These are phyloP conservation scores for Parochlus steinenii DNA, from an alignment of 2,888 invertebrate species.

Conservation along the genomic window DNA sequence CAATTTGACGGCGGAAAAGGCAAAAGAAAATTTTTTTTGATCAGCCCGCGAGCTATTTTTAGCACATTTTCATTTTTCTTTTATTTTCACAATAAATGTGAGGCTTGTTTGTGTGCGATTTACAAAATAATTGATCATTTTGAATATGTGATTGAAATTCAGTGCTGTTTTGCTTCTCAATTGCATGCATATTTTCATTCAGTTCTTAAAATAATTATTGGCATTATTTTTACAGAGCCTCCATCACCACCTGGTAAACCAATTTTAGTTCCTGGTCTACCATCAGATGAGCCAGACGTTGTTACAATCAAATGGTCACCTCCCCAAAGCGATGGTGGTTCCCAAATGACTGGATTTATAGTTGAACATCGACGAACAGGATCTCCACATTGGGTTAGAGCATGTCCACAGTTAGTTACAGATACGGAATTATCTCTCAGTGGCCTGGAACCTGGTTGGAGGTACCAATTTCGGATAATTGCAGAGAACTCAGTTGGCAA, in stretches of 20 bases:
- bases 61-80: no score
- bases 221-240: conserved; percentile 50
- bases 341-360: conserved; percentile 66
- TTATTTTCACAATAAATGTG: no score
- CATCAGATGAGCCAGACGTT: conserved; percentile 55
- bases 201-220: conserved; percentile 17
- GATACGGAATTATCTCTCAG: conserved; percentile 61
- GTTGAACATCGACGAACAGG: conserved; percentile 62
- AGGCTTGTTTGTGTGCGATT: no score
- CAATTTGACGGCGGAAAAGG: conserved; percentile 15
- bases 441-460: conserved; percentile 71
- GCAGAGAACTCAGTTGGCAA: conserved; percentile 83
- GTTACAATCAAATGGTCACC: conserved; percentile 70
- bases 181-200: conserved; percentile 1
- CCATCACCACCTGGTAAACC: conserved; percentile 73
- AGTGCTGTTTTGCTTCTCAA: no score
- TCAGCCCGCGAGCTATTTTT: conserved; percentile 12
- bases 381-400: conserved; percentile 69
- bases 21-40: conserved; percentile 7
- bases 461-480: conserved; percentile 79
- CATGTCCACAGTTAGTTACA: conserved; percentile 53
- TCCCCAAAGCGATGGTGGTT: conserved; percentile 70
- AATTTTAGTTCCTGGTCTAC: conserved; percentile 50
- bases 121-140: no score
- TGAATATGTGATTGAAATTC: no score